Evolutionary conservation across 2,113 vertebrate species (phyloP).

Genomic region (Lophotis ruficrista): DNA sequence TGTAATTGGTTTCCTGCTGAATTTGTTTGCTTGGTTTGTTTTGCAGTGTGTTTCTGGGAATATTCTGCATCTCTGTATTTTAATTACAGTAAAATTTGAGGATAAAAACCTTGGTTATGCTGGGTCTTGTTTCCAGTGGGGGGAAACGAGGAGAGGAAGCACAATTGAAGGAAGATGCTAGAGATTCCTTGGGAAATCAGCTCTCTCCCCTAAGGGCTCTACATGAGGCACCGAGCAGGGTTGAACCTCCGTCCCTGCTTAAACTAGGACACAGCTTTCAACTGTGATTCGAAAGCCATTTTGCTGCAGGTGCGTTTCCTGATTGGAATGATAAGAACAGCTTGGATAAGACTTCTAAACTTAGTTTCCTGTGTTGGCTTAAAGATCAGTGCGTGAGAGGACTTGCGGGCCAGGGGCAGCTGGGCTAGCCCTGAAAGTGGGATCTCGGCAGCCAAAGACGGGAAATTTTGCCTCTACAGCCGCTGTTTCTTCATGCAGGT

Average conservation of each 20-base stretch:
- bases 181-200: slow-evolving; percentile 62
- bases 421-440: not conserved
- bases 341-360: slow-evolving; percentile 18
- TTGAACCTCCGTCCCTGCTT: slow-evolving; percentile 8
- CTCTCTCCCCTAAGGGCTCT: slow-evolving; percentile 37
- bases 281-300: not conserved
- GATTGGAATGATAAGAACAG: slow-evolving; percentile 8
- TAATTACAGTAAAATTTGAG: slow-evolving; percentile 73
- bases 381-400: not conserved
- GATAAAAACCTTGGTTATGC: slow-evolving; percentile 38
- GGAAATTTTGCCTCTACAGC: not conserved
- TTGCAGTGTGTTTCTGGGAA: slow-evolving; percentile 64
- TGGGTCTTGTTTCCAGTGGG: slow-evolving; percentile 41
- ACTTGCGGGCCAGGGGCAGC: not conserved
- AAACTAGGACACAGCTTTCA: slow-evolving; percentile 54
- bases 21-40: slow-evolving; percentile 63
- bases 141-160: slow-evolving; percentile 8
- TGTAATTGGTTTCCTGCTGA: slow-evolving; percentile 61
- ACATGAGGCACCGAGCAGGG: slow-evolving; percentile 23
- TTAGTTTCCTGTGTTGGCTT: not conserved
- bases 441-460: not conserved
- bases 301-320: not conserved
- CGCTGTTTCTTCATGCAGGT: not conserved
- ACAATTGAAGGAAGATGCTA: slow-evolving; percentile 20
- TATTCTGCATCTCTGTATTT: slow-evolving; percentile 70